Conservation (phyloP, 2,113 vertebrate species). For the Sylvietta virens region DNA sequence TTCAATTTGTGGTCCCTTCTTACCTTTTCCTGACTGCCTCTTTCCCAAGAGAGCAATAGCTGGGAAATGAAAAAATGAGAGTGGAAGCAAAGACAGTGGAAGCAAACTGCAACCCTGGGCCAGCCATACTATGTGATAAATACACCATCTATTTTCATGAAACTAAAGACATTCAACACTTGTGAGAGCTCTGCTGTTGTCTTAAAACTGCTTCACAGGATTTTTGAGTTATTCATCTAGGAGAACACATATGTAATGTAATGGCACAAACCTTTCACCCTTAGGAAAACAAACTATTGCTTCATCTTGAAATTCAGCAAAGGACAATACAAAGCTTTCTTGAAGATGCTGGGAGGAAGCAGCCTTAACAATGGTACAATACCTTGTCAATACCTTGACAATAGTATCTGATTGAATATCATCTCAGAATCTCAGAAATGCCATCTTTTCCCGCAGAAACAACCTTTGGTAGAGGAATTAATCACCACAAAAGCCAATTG, state of each 20-base stretch:
- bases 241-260: fast-evolving
- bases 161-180: not conserved
- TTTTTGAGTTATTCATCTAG: not conserved
- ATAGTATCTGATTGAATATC: not conserved
- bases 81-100: not conserved
- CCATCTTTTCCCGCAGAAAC: not conserved
- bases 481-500: not conserved
- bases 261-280: not conserved
- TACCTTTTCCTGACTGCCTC: not conserved
- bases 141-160: not conserved
- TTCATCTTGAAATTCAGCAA: not conserved
- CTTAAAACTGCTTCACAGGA: not conserved
- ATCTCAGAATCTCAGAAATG: not conserved
- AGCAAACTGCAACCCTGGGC: conserved; percentile 5
- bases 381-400: no score
- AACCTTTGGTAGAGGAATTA: not conserved
- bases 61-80: not conserved
- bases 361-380: no score
- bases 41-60: not conserved
- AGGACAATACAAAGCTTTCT: not conserved
- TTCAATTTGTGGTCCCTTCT: not conserved
- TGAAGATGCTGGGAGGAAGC: not conserved
- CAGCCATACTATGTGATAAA: not conserved
- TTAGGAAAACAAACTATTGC: not conserved
- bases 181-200: not conserved